These are phyloP conservation scores for Rhinolophus sinicus DNA, from an alignment of 2,113 vertebrate genomes.

Conservation along the genomic window DNA sequence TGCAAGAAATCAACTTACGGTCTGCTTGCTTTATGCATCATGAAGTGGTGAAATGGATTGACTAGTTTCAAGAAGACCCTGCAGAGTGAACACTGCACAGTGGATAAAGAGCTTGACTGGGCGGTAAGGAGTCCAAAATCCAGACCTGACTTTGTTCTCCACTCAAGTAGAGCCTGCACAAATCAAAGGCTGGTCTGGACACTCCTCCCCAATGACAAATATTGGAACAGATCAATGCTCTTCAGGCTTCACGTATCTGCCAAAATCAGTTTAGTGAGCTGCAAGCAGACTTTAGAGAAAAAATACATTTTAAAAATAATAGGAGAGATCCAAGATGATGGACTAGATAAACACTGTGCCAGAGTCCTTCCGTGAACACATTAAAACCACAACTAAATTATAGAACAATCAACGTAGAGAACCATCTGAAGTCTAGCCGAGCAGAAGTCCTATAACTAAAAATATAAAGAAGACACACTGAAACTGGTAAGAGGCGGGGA, in stretches of 20 bases:
- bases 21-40: neutral
- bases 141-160: neutral
- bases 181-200: fast-evolving
- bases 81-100: neutral
- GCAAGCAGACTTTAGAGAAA: neutral
- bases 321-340: no score
- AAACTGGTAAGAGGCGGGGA: no score
- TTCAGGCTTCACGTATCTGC: fast-evolving
- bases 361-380: no score
- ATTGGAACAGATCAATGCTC: fast-evolving
- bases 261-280: neutral
- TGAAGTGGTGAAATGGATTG: neutral
- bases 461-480: no score
- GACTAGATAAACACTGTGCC: no score
- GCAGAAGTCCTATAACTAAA: no score
- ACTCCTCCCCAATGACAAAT: no score
- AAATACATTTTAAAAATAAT: neutral
- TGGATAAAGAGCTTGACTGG: fast-evolving
- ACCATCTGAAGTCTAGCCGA: no score
- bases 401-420: no score
- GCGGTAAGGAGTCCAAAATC: neutral
- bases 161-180: fast-evolving
- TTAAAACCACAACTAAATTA: no score
- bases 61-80: neutral
- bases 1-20: fast-evolving